Base-by-base conservation (phyloP, 2,113 vertebrate species). In the Promerops cafer region DNA sequence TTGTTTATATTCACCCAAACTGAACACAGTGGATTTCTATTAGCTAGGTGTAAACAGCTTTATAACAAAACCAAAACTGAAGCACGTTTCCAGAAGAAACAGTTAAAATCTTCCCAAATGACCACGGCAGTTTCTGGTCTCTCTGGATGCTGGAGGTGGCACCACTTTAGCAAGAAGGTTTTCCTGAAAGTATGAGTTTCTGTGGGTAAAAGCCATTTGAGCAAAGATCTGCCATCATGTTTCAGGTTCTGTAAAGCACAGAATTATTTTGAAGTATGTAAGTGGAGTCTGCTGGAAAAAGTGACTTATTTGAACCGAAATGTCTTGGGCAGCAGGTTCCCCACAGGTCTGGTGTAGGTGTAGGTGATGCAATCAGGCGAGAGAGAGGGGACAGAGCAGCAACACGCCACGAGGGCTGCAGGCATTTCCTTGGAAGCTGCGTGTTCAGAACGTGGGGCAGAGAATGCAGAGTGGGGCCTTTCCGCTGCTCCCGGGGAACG, bases 361-460 rank as follows among this genome's bases (percentile, higher is more conserved):
- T 57, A 16, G 86, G 76, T 18, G 79, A 47, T 16, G 76, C 75
- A 40, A 19, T 31, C 56, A 6, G 54, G 1, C 2, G 3, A 7
- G 53, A 27, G 56, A 31, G 49, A 49, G 54, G 68, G 47, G 35
- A 40, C 0, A 10, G 79, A 21, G 86, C 45, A 10, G 69, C 24
- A 2, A 4, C 17, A 1, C 37, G 45, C 63, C 83, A 1, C 27
- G 18, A 45, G 39, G 64, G 54, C 54, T 17, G 47, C 71, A 2
- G 6, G 86, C 44, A 1, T n/a, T 83, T 40, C 71, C 56, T 27
- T 14, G 75, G 79, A 22, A 71, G 57, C 12, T 3, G 35, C 6
- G 1, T 1, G 30, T 28, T 42, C 0, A 1, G 61, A 59, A 2
- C 0, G 0, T 0, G 7, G 14, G 2, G 2, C 35, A 6, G 24